Base-by-base conservation (phyloP, 2,888 invertebrate genomes). In the Limnephilus marmoratus region DNA sequence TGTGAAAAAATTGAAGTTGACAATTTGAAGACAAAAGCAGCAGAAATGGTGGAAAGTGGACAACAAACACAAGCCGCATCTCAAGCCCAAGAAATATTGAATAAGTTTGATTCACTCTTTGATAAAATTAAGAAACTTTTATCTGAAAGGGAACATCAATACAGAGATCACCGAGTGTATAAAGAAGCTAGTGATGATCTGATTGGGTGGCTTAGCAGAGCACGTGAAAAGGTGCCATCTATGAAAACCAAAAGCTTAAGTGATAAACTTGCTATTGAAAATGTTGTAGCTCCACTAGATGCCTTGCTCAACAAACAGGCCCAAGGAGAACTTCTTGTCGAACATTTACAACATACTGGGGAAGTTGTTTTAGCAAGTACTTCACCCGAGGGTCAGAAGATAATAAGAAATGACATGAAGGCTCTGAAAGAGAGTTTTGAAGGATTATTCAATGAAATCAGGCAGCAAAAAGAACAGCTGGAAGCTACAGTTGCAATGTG, bases 181-280 rank as follows among this genome's bases (percentile, higher is more conserved):
- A 99, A 99, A 95, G 99, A 99, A 95, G 98, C 99, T 9, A 98
- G 98, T 94, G 99, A 99, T 94, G 98, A 98, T 94, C 96, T 99
- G 29, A 98, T 98, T 89, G 97, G 98, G 91, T 99, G 99, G 99
- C 96, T 99, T 93, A 97, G 97, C 91, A 96, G 98, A 94, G 98
- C 98, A 0, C 97, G 98, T 93, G 99, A 99, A 95, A 98, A 98
- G 95, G 97, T 99, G 93, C 99, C 99, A 5, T 97, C 98, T 7
- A 96, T 98, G 93, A 98, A 98, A 94, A 98, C 98, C 93, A 97
- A 98, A 94, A 97, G 98, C 4, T 95, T 98, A 0, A 98, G 98
- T 94, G 99, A 99, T 94, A 98, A 98, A 95, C 95, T 98, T 92
- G 98, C 98, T 0, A 98, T 99, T 94, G 99, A 99, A 95, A 98